Base-by-base conservation (phyloP, 2,113 vertebrate genomes). In the Mionectes macconnelli region DNA sequence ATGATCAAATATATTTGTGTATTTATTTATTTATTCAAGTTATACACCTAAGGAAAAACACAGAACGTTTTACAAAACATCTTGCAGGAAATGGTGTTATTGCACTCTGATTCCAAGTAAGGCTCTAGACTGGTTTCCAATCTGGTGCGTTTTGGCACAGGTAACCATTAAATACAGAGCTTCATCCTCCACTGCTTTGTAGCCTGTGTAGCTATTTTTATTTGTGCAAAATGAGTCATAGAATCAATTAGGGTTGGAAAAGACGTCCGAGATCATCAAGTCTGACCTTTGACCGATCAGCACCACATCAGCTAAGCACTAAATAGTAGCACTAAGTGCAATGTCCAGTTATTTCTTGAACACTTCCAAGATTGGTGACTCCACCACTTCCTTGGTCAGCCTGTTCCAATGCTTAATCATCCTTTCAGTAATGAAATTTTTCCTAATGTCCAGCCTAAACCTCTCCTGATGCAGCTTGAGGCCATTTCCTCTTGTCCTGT, bases 191-290 rank as follows among this genome's bases (percentile, higher is more conserved):
- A 17, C 11, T 85, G 49, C 40, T 72, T 57, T 79, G 9, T 44
- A 7, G 63, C 10, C 40, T 37, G 3, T 49, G 22, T 8, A 78
- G 47, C 75, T 92, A 5, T 75, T 84, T 84, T 9, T 49, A 4
- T 37, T 23, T n/a, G 23, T 57, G n/a, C 45, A 78, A 55, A 92
- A 72, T 79, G 18, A 89, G 19, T 83, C 40, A 55, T 17, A 33
- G 40, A 83, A 55, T 22, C 17, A 13, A 10, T 45, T 60, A 35
- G 39, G 16, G 24, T 30, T 82, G 45, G 45, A 75, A 68, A 82
- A 60, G 19, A 60, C 28, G 7, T 49, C 4, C 20, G n/a, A 30
- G 45, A n/a, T 75, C 28, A 68, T 53, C 0, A 2, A n/a, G 10
- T 40, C 28, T n/a, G n/a, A 18, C 67, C 53, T 60, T 11, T 89